Percentiles rank a stretch among this genome's conserved stretches.
Conservation (phyloP, 2,888 invertebrate species). For the Eupithecia abbreviata region DNA sequence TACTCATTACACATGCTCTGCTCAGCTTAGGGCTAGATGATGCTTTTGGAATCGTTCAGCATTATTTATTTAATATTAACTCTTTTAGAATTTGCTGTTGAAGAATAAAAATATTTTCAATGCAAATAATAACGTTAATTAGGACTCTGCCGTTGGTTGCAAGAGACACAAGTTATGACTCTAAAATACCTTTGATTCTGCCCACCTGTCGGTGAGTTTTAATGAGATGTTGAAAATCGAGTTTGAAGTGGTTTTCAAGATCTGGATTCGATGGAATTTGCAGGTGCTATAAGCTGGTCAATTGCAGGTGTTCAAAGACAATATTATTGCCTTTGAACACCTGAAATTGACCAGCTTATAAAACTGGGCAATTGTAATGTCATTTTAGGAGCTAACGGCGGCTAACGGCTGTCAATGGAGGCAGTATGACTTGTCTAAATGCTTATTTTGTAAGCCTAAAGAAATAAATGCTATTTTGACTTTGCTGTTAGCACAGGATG, state of each 20-base stretch:
- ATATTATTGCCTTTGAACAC: too few relatives aligned
- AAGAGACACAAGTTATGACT: background rate
- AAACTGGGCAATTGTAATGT: background rate
- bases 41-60: too few relatives aligned
- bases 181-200: background rate
- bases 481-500: too few relatives aligned
- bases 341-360: too few relatives aligned
- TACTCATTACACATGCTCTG: too few relatives aligned
- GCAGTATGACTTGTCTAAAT: too few relatives aligned
- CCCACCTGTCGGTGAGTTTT: constrained; percentile 19
- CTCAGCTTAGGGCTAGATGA: too few relatives aligned
- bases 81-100: too few relatives aligned
- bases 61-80: too few relatives aligned
- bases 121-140: background rate
- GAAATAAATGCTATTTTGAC: too few relatives aligned
- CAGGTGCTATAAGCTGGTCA: background rate
- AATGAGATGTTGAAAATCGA: constrained; percentile 21
- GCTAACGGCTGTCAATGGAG: too few relatives aligned
- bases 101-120: background rate
- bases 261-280: constrained; percentile 8
- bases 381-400: background rate
- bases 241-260: constrained; percentile 25
- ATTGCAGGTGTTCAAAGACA: constrained; percentile 9
- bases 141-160: background rate
- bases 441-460: too few relatives aligned